Evolutionary conservation across 1,140 invertebrate species (phyloP).

Genomic region (Archegozetes longisetosus): DNA sequence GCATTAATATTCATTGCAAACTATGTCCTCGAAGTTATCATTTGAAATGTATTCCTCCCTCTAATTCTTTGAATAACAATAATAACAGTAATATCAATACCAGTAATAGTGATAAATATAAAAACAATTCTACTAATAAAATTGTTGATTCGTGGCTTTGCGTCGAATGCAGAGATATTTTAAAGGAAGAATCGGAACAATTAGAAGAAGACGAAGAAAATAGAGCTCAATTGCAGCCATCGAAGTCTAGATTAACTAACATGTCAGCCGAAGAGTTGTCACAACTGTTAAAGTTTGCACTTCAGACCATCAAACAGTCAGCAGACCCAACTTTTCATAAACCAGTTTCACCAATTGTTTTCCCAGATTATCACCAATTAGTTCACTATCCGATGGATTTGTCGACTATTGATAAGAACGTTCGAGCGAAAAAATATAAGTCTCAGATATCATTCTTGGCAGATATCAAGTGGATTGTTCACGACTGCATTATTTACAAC

Average conservation of each 20-base stretch:
- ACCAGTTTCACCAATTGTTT: conserved; percentile 46
- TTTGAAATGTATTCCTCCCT: conserved; percentile 47
- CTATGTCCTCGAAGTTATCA: conserved; percentile 74
- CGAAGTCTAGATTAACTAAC: neutral
- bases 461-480: conserved; percentile 79
- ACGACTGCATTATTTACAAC: conserved; percentile 77
- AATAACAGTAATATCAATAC: conserved; percentile 3
- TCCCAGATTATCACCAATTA: conserved; percentile 57
- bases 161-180: conserved; percentile 60
- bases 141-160: conserved; percentile 48
- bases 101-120: neutral
- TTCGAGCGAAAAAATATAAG: conserved; percentile 58
- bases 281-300: conserved; percentile 51
- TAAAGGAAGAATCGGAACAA: conserved; percentile 55
- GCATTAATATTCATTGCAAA: conserved; percentile 44
- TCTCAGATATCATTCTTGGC: conserved; percentile 71
- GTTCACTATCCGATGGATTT: conserved; percentile 73
- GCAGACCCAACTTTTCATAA: conserved; percentile 41
- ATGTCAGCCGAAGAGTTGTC: conserved; percentile 42
- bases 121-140: neutral
- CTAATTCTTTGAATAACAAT: neutral
- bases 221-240: conserved; percentile 40
- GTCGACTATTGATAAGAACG: conserved; percentile 50
- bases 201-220: conserved; percentile 30
- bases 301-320: conserved; percentile 46